phyloP scores from a whole-genome alignment of 2,113 vertebrate genomes.

The Dromas ardeola region DNA sequence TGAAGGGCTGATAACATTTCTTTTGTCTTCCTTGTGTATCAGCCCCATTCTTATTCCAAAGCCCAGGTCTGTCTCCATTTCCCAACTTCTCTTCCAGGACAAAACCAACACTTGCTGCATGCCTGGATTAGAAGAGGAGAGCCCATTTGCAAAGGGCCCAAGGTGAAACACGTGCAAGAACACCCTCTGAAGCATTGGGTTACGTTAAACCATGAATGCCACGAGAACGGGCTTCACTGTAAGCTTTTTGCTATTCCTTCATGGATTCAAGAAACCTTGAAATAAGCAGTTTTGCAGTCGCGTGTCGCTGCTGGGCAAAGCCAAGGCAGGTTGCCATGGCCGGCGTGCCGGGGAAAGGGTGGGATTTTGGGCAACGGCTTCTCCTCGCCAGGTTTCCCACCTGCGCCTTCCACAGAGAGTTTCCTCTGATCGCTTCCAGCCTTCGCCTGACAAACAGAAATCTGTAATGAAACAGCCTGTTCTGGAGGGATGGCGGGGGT shows the following conservation, averaged over 20 bases:
- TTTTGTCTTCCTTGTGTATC: fast-evolving
- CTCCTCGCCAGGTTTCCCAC: not conserved
- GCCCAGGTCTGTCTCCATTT: not conserved
- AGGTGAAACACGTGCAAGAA: not conserved
- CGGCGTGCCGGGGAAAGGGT: not conserved
- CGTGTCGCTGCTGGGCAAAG: not conserved
- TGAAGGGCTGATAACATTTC: not conserved
- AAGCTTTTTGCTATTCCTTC: not conserved
- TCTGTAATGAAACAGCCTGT: constrained; percentile 23
- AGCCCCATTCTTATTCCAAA: not conserved
- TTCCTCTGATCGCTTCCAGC: not conserved
- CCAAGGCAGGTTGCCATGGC: not conserved
- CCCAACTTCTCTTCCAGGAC: not conserved
- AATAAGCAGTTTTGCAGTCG: not conserved
- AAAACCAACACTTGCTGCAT: fast-evolving
- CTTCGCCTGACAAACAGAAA: not conserved
- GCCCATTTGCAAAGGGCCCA: not conserved
- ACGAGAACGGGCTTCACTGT: not conserved
- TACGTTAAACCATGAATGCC: not conserved
- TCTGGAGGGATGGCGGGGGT: not conserved
- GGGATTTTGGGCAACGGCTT: not conserved
- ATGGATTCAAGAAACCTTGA: fast-evolving
- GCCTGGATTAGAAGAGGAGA: not conserved
- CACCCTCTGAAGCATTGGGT: not conserved
- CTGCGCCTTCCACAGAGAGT: not conserved